Base-by-base conservation (phyloP, 1,140 invertebrate genomes). In the Elysia chlorotica region DNA sequence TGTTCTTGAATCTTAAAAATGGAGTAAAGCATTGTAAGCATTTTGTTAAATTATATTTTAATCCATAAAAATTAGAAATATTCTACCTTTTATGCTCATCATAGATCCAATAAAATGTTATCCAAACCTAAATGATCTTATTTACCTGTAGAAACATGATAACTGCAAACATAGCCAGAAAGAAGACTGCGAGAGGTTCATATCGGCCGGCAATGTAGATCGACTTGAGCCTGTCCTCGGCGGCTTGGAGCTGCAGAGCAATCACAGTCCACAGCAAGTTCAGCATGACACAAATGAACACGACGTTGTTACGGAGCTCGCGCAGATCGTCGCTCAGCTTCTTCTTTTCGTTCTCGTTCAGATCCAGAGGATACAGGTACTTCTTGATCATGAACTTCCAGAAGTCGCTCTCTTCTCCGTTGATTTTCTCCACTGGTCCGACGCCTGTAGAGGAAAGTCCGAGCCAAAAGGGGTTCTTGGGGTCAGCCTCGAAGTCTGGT, bases 231-330 rank as follows among this genome's bases (percentile, higher is more conserved):
- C 83, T 76, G 41, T 82, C 82, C 62, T 86, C 83, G 74, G 85
- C 82, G 25, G 76, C 90, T 91, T 98, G 96, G 82, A 99, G 92
- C 85, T 98, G 92, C 89, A 98, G 96, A 81, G 98, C 96, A 90
- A 99, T 96, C 84, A 99, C 92, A 78, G 99, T 96, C 92, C 99
- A 99, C 78, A 99, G 92, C 73, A 96, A 94, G 90, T 99, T 99
- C 85, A 97, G 89, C 95, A 99, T 98, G 90, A 97, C 95, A 91
- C 98, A 99, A 70, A 92, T 94, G 90, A 98, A 98, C 31, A 97
- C 95, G 76, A 94, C 94, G 83, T 94, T 93, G 89, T 98, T 95
- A 86, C 96, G 91, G 78, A 98, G 91, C 83, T 96, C 95, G 91
- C 94, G 95, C 82, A 98, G 90, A 89, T 96, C 95, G 87, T 90